phyloP scores from a whole-genome alignment of 2,888 invertebrate genomes.

The Caenorhabditis panamensis region DNA sequence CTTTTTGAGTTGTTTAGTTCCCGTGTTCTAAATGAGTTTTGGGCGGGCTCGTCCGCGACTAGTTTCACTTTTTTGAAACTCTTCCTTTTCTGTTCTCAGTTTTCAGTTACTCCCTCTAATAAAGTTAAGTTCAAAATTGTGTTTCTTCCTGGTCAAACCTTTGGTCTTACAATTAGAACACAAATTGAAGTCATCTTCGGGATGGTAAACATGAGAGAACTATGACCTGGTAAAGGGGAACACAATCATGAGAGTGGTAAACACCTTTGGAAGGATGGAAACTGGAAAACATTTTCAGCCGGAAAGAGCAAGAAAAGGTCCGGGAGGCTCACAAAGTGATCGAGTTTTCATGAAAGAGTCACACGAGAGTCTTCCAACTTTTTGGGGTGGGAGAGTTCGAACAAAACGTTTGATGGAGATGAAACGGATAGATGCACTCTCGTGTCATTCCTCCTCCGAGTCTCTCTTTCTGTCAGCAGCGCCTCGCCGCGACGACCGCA shows the following conservation, averaged over 20 bases:
- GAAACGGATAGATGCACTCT: constrained; percentile 50
- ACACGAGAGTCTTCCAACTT: constrained; percentile 11
- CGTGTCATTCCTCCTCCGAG: constrained; percentile 9
- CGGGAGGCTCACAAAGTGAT: not conserved
- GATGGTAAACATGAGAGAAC: not conserved
- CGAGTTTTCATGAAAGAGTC: constrained; percentile 1
- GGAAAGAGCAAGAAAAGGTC: not conserved
- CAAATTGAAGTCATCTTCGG: not conserved
- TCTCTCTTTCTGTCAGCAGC: constrained; percentile 6
- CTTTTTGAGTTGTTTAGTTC: not conserved
- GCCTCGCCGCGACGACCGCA: constrained; percentile 27
- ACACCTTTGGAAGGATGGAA: not conserved
- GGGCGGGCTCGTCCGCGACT: not conserved
- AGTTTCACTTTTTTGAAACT: constrained; percentile 28
- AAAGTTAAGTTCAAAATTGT: not conserved
- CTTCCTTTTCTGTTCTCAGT: constrained; percentile 2
- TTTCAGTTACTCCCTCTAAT: constrained; percentile 14
- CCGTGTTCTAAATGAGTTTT: constrained; percentile 19
- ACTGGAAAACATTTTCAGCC: not conserved
- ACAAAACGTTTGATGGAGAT: constrained; percentile 31
- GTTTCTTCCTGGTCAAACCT: not conserved
- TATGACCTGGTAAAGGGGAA: constrained; percentile 16
- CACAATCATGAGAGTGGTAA: constrained; percentile 2
- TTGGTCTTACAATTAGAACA: not conserved
- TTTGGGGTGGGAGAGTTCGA: constrained; percentile 9